phyloP scores from a whole-genome alignment of 2,797 vertebrate genomes.

The Miichthys miiuy region DNA sequence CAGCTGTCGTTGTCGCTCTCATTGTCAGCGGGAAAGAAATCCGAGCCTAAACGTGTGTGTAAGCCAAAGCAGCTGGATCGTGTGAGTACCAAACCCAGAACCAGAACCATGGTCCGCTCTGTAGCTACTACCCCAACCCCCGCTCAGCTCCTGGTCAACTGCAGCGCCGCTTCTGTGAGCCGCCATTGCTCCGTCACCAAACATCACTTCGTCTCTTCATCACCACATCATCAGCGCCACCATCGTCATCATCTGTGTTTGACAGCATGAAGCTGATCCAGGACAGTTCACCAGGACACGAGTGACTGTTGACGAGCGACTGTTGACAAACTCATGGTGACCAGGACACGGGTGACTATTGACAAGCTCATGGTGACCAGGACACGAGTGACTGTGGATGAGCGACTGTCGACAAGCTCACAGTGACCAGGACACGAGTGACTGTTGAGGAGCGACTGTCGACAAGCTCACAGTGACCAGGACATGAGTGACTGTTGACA shows the following conservation, averaged over 20 bases:
- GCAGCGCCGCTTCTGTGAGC: slow-evolving; percentile 71
- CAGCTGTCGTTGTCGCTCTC: slow-evolving; percentile 86
- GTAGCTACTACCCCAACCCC: slow-evolving; percentile 63
- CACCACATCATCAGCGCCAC: not conserved
- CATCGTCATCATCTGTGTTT: slow-evolving; percentile 7
- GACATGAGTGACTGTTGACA: too few relatives aligned
- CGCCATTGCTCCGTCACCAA: slow-evolving; percentile 64
- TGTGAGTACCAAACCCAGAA: slow-evolving; percentile 84
- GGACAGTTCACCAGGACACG: slow-evolving; percentile 71
- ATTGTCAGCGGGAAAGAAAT: slow-evolving; percentile 86
- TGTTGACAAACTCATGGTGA: too few relatives aligned
- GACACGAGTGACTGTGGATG: slow-evolving; percentile 45
- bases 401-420: not conserved
- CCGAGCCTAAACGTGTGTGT: slow-evolving; percentile 85
- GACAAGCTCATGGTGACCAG: too few relatives aligned
- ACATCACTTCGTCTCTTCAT: slow-evolving; percentile 78
- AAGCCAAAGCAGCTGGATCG: slow-evolving; percentile 86
- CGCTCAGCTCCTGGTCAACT: slow-evolving; percentile 80
- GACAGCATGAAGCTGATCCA: slow-evolving; percentile 72
- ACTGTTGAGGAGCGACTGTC: too few relatives aligned
- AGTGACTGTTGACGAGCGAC: slow-evolving; percentile 54
- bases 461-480: too few relatives aligned
- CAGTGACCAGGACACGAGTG: too few relatives aligned
- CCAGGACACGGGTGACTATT: too few relatives aligned
- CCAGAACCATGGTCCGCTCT: slow-evolving; percentile 48